phyloP scores from a whole-genome alignment of 2,113 vertebrate genomes.

The Ptyas mucosa region DNA sequence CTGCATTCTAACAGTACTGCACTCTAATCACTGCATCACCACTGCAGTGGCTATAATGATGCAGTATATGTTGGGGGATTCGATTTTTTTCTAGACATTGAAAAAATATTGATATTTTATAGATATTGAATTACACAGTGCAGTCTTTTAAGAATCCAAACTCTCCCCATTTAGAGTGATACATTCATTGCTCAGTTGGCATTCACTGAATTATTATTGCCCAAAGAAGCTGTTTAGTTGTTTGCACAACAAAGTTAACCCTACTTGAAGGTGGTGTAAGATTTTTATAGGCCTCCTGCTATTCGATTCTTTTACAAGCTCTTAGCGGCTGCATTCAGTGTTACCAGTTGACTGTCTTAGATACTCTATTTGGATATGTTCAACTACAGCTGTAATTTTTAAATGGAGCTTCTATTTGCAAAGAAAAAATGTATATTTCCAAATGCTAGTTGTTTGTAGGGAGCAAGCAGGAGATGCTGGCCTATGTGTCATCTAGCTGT shows the following conservation, averaged over 20 bases:
- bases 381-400: background rate
- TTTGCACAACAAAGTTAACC: background rate
- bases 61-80: background rate
- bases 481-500: background rate
- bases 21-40: too few species aligned
- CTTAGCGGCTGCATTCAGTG: background rate
- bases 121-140: background rate
- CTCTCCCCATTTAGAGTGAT: background rate
- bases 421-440: background rate
- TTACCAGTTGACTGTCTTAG: background rate
- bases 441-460: background rate
- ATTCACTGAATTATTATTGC: background rate
- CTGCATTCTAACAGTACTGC: too few species aligned
- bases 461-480: background rate
- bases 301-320: background rate
- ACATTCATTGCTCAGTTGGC: background rate
- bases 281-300: background rate
- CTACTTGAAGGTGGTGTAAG: background rate
- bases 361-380: background rate
- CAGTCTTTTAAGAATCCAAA: background rate
- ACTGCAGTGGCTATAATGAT: background rate
- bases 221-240: background rate
- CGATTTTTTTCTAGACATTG: background rate
- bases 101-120: background rate
- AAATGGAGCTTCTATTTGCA: background rate